phyloP scores from a whole-genome alignment of 2,797 vertebrate species.

The Sebastes vulpes region DNA sequence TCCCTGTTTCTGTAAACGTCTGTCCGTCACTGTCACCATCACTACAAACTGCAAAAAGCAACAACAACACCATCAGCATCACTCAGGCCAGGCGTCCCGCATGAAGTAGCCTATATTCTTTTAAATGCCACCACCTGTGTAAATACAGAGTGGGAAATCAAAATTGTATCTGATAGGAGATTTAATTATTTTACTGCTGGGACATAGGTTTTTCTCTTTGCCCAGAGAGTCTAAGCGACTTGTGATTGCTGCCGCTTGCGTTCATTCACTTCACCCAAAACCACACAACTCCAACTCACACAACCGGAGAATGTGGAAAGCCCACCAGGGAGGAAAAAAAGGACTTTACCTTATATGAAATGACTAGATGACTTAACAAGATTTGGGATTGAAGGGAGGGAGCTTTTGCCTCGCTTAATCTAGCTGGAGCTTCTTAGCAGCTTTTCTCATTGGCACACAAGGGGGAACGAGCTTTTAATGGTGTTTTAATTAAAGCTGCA shows the following conservation, averaged over 20 bases:
- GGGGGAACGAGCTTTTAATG: conserved; percentile 42
- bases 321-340: conserved; percentile 9
- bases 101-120: conserved; percentile 24
- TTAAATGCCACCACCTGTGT: conserved; percentile 61
- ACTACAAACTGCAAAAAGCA: conserved; percentile 21
- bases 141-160: conserved; percentile 59
- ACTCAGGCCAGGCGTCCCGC: neutral
- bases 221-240: conserved; percentile 10
- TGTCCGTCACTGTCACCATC: conserved; percentile 29
- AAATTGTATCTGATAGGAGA: conserved; percentile 47
- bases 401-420: conserved; percentile 46
- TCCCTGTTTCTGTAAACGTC: neutral
- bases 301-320: neutral
- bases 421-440: conserved; percentile 45
- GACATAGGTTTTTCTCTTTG: neutral
- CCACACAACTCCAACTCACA: neutral
- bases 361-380: conserved; percentile 53
- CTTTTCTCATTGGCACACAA: conserved; percentile 40
- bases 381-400: conserved; percentile 37
- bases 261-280: conserved; percentile 35
- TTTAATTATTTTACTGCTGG: conserved; percentile 52
- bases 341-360: conserved; percentile 12
- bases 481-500: conserved; percentile 72
- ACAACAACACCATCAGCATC: neutral
- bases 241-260: conserved; percentile 28